Evolutionary conservation across 1,140 invertebrate genomes (phyloP), one percentile per base, ranked within the genome.

Genomic region (Matsumurasca onukii): DNA sequence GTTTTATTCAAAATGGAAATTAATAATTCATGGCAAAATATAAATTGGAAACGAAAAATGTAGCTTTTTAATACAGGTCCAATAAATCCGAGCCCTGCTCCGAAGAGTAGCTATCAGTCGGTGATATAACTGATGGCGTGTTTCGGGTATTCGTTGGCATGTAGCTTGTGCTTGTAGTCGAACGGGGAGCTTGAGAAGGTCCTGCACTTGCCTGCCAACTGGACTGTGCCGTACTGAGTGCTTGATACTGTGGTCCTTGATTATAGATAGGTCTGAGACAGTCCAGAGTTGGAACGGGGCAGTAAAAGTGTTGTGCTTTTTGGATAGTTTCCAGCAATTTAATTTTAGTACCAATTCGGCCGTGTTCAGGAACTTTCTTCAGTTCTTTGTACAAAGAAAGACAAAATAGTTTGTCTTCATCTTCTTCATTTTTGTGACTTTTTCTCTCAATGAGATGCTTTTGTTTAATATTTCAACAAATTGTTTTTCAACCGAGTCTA

Each of bases 361-460:
- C 70, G 71, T 75, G 68, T 74, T 71, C 69, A 39, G 72, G 74
- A 17, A 75, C 59, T 71, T 74, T 73, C 73, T 74, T 66, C 59
- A 71, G 72, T 67, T 74, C 68, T 73, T 73, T 75, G 72, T 73
- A 65, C 34, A 73, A 67, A 73, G 73, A 75, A 67, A 74, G 69
- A 73, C 71, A 75, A 74, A 74, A 74, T 68, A 75, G 69, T 67
- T 75, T 75, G 61, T 75, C 73, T 68, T 73, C 69, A 73, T 74
- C 66, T 57, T 75, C 73, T 68, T 73, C 17, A 39, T 29, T 29
- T 13, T 31, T 9, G 22, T 3, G 12, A 15, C 9, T 29, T 61
- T 24, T 29, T 61, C 57, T 29, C 57, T 61, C 13, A 27, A 3
- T 25, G 57, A 20, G 30, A 61, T 29, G 30, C 57, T 61, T 61